A percentile compares a stretch with the other conserved stretches of the same genome.
Conservation (phyloP, 2,797 vertebrate species). For the Protonibea diacanthus region DNA sequence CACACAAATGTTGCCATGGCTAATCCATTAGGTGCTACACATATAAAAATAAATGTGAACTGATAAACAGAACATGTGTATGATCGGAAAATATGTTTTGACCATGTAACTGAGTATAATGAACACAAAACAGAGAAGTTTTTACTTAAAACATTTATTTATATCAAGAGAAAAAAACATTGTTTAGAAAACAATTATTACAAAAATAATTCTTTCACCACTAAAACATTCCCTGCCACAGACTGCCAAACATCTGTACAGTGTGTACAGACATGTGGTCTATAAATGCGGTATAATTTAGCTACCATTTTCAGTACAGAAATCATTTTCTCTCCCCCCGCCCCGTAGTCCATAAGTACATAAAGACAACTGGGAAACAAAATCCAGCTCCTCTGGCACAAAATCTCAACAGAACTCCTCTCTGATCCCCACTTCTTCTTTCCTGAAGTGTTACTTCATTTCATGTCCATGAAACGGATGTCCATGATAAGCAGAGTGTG, state of each 20-base stretch:
- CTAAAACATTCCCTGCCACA: slow-evolving; percentile 38
- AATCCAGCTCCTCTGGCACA: background rate
- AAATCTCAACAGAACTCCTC: background rate
- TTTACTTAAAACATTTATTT: slow-evolving; percentile 56
- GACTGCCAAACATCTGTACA: slow-evolving; percentile 29
- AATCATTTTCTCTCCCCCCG: background rate
- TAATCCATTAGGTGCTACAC: background rate
- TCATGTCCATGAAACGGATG: slow-evolving; percentile 98
- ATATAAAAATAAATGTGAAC: background rate
- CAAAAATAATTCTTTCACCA: slow-evolving; percentile 18
- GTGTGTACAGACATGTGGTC: background rate
- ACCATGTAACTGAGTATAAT: background rate
- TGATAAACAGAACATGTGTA: background rate
- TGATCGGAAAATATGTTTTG: background rate
- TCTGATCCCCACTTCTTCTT: background rate
- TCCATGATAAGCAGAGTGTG: slow-evolving; percentile 98
- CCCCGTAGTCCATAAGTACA: slow-evolving; percentile 19
- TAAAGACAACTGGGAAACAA: slow-evolving; percentile 7
- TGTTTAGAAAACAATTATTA: slow-evolving; percentile 38
- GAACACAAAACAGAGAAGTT: background rate
- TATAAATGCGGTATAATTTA: slow-evolving; percentile 38
- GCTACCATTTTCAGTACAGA: background rate
- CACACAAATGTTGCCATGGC: background rate
- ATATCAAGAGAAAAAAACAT: slow-evolving; percentile 16
- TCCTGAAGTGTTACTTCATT: slow-evolving; percentile 74